Percentiles rank a stretch among this genome's conserved stretches.
phyloP scores from a whole-genome alignment of 2,113 vertebrate genomes.

The Erythrocercus mccallii region DNA sequence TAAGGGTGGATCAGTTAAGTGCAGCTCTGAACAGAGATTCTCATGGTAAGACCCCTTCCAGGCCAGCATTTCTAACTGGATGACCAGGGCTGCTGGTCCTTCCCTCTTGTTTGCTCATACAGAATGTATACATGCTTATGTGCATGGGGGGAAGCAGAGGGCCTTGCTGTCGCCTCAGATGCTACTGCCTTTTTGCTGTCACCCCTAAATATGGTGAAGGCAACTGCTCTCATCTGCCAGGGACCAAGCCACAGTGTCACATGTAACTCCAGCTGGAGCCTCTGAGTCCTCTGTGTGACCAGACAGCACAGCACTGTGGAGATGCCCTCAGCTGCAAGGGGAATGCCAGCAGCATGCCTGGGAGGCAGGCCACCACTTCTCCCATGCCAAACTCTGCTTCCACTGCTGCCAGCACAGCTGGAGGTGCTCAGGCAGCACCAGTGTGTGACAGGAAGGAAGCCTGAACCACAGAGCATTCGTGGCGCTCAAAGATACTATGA shows the following conservation, averaged over 20 bases:
- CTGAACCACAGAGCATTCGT: not conserved
- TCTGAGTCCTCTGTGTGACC: rapidly evolving
- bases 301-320: not conserved
- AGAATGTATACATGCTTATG: rapidly evolving
- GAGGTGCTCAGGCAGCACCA: not conserved
- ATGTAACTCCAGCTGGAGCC: not conserved
- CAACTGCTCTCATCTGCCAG: not conserved
- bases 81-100: not conserved
- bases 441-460: not conserved
- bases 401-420: rapidly evolving
- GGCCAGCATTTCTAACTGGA: not conserved
- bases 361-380: not conserved
- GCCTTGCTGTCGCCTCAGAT: not conserved
- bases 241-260: not conserved
- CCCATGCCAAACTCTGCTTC: not conserved
- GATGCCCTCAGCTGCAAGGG: not conserved
- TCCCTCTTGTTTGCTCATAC: not conserved
- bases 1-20: not conserved
- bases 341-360: not conserved
- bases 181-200: not conserved
- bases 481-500: not conserved
- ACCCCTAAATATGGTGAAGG: not conserved
- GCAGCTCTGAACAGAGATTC: not conserved
- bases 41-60: not conserved
- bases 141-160: not conserved